A percentile compares a stretch with the other conserved stretches of the same genome.
Conservation (phyloP, 2,797 vertebrate genomes). For the Calcarius lapponicus region DNA sequence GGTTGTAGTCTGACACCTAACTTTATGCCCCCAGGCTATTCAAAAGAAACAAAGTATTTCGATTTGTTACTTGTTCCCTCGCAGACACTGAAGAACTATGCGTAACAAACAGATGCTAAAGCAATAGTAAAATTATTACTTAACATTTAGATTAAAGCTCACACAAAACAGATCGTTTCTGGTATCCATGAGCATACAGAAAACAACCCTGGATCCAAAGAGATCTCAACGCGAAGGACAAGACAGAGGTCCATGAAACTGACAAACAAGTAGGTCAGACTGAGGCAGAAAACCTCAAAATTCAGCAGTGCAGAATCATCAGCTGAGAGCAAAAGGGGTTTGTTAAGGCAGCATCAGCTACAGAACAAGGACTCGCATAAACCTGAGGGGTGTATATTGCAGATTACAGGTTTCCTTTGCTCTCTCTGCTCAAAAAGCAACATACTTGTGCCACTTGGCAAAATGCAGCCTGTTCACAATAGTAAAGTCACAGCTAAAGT, state of each 20-base stretch:
- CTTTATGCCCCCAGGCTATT: neutral
- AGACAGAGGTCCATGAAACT: neutral
- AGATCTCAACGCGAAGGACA: neutral
- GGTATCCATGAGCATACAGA: neutral
- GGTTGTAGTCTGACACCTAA: neutral
- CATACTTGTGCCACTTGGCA: neutral
- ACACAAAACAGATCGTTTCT: neutral
- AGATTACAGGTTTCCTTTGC: neutral
- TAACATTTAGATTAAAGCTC: neutral
- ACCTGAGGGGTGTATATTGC: neutral
- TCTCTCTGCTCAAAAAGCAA: neutral
- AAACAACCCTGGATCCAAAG: neutral
- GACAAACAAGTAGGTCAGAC: neutral
- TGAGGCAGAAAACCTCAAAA: neutral
- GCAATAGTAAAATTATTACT: neutral
- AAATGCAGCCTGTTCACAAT: neutral
- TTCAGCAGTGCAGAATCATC: neutral
- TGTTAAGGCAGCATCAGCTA: neutral
- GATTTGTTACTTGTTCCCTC: neutral
- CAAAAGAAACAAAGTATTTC: neutral
- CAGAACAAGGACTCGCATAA: neutral
- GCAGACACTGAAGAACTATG: neutral
- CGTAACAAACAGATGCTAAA: neutral
- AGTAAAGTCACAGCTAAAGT: neutral
- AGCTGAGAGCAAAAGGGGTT: neutral